Base-by-base conservation (phyloP, 2,113 vertebrate genomes). In the Corydoras sp. region DNA sequence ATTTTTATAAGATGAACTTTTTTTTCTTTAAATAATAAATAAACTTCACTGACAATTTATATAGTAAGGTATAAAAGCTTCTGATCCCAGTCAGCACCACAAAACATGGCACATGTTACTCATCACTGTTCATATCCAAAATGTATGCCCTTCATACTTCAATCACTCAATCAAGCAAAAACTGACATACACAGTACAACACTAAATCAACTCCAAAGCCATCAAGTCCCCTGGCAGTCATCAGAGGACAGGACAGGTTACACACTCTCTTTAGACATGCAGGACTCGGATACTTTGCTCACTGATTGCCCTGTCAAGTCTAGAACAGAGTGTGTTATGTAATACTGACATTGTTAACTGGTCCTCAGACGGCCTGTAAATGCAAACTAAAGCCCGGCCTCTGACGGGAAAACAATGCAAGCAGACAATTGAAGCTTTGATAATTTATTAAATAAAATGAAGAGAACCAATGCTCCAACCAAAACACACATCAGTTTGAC, bases 251-350 rank as follows among this genome's bases (percentile, higher is more conserved):
- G 50, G 10, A 53, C 58, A 18, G 63, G 18, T 50, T 55, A 54
- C 55, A 18, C 59, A 29, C 10, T 18, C 18, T 64, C n/a, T 31
- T 77, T 32, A 77, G 48, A 64, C 65, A 77, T 69, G 65, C 61
- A 69, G 10, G 70, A 66, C 35, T 14, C 18, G 29, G 29, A 66
- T 56, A 60, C 50, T 3, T n/a, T 3, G 3, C 59, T 66, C 7
- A 35, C 29, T 3, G 59, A 68, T 53, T 50, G 49, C 32, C 15
- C 49, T 58, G 53, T 31, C 58, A 30, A 50, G 58, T 56, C 30
- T 18, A 24, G 51, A 35, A 13, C 2, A 51, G 35, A 54, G 65
- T 29, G 56, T 29, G 60, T 60, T 64, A 65, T 54, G 35, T 55
- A 73, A 68, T 15, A 3, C 12, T 15, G 65, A 74, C 65, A 54